Percentiles rank a stretch among this genome's conserved stretches.
Conservation (phyloP, 2,888 invertebrate genomes). For the Eulithis testata region DNA sequence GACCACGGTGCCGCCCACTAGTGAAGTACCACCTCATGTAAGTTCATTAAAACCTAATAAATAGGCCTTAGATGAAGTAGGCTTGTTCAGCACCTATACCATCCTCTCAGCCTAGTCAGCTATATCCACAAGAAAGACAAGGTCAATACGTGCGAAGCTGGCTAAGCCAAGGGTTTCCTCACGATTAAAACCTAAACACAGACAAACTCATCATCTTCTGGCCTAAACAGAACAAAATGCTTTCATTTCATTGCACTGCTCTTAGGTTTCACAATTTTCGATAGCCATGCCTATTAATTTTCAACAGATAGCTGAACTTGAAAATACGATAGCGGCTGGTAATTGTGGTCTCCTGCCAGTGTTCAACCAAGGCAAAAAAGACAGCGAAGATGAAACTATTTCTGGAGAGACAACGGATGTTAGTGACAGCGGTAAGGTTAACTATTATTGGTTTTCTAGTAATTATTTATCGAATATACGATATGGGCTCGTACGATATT, state of each 20-base stretch:
- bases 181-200: too few species aligned
- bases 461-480: neutral
- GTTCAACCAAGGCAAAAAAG: slow-evolving; percentile 65
- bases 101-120: too few species aligned
- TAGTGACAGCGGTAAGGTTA: slow-evolving; percentile 64
- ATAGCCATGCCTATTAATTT: neutral
- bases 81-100: too few species aligned
- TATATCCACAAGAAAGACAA: too few species aligned
- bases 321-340: slow-evolving; percentile 83
- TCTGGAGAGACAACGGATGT: slow-evolving; percentile 63
- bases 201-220: too few species aligned
- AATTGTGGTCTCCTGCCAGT: slow-evolving; percentile 88
- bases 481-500: too few species aligned
- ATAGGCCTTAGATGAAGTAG: too few species aligned
- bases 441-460: neutral
- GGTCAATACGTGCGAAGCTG: too few species aligned
- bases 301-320: slow-evolving; percentile 60
- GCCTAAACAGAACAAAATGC: too few species aligned
- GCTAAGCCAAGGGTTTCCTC: too few species aligned
- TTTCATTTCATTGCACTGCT: too few species aligned
- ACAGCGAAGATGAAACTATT: slow-evolving; percentile 51
- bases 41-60: slow-evolving; percentile 40
- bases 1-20: slow-evolving; percentile 48
- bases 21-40: slow-evolving; percentile 75
- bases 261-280: too few species aligned